Evolutionary conservation across 2,797 vertebrate species (phyloP).

Genomic region (Simalia tracyae): DNA sequence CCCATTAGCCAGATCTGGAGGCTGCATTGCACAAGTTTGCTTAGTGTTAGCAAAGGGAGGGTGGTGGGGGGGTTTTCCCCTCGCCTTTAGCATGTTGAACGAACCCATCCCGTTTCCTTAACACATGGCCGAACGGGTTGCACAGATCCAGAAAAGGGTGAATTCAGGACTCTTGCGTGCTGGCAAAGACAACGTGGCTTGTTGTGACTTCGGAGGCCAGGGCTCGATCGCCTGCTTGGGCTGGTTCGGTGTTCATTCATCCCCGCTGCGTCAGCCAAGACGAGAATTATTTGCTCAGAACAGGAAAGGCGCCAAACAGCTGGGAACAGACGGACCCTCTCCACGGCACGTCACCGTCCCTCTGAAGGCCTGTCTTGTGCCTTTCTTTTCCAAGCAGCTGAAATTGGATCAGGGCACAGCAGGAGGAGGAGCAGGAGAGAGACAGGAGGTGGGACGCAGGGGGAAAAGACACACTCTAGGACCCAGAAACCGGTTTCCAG

Average conservation of each 20-base stretch:
- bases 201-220: not conserved
- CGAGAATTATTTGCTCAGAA: not conserved
- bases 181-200: not conserved
- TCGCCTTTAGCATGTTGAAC: not conserved
- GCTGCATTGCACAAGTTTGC: not conserved
- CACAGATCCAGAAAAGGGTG: not conserved
- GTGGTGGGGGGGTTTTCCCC: too few species aligned
- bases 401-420: not conserved
- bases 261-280: not conserved
- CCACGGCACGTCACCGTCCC: accelerated
- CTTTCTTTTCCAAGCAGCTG: not conserved
- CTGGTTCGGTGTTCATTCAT: not conserved
- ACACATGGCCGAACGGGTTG: not conserved
- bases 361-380: not conserved
- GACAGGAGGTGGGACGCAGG: too few species aligned
- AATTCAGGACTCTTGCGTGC: not conserved
- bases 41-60: not conserved
- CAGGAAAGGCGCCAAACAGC: not conserved
- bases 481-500: not conserved
- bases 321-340: not conserved
- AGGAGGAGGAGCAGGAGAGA: not conserved
- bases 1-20: not conserved
- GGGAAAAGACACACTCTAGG: not conserved
- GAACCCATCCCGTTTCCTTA: not conserved
- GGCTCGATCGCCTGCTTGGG: not conserved